Evolutionary conservation across 2,888 invertebrate genomes (phyloP), one percentile per base, ranked within the genome.

Genomic region (Steinernema carpocapsae): DNA sequence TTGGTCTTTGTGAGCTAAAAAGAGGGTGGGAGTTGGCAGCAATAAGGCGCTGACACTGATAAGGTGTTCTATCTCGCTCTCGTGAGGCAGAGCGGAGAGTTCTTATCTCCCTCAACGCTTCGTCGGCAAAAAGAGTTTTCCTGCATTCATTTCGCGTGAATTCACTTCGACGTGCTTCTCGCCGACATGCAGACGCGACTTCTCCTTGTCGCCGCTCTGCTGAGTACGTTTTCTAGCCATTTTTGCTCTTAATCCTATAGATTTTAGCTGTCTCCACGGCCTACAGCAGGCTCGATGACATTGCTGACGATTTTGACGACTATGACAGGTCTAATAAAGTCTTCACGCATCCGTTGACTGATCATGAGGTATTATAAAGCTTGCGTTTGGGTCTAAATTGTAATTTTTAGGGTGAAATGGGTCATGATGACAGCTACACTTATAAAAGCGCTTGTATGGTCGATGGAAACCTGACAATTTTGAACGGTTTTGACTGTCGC

Each of bases 401-500:
- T 3, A 10, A 37, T 56, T 19, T 64, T 12, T n/a, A 64, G 64
- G 17, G 14, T 6, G 37, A 64, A 29, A 42, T 43, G 24, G 85
- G 85, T n/a, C 52, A 70, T 7, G 85, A 85, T 73, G 77, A 75
- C 24, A 71, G 77, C 26, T 85, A 85, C 78, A 84, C 81, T 14
- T 84, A 84, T 81, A 85, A 84, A 73, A 82, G 81, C 72, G 76
- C 85, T 24, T 85, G 85, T 74, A 37, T 82, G 45, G 83, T 84
- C 10, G 83, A 84, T 59, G 78, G 81, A 22, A 81, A 81, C 72
- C 80, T 83, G 32, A 64, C 22, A 19, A 46, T 79, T 22, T 32
- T 81, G 17, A 71, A 78, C 64, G 80, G 82, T 26, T 80, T 80
- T 45, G 84, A 85, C 37, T 85, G 85, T 70, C 75, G 77, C 2